Percentiles rank a stretch among this genome's conserved stretches.
These are phyloP conservation scores for Halichoerus grypus DNA, from an alignment of 2,113 vertebrate genomes.

Conservation along the genomic window DNA sequence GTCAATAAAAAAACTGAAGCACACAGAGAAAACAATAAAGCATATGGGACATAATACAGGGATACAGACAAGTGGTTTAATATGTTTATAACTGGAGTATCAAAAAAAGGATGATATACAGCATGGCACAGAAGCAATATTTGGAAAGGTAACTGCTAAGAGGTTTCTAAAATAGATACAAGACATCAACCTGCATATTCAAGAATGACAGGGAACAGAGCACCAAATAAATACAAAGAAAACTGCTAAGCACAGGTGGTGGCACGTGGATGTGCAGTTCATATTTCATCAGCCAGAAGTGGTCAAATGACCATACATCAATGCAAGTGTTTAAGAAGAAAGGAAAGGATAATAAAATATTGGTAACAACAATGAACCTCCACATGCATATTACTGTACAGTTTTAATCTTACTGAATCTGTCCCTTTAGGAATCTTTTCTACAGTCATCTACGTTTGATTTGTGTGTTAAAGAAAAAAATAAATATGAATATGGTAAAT, in stretches of 20 bases:
- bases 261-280: not conserved
- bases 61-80: not conserved
- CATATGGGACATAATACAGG: not conserved
- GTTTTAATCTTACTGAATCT: not conserved
- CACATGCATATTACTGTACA: not conserved
- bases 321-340: not conserved
- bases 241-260: not conserved
- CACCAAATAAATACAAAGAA: not conserved
- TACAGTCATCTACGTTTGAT: not conserved
- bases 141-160: not conserved
- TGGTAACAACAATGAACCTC: not conserved
- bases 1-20: not conserved
- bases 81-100: not conserved
- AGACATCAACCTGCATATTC: not conserved
- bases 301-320: not conserved
- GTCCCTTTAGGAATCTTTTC: conserved; percentile 6
- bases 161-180: not conserved
- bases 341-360: not conserved
- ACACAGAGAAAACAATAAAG: not conserved
- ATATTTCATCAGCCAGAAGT: not conserved
- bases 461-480: conserved; percentile 7
- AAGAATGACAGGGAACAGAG: not conserved
- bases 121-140: not conserved
- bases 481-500: not conserved
- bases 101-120: not conserved